Conservation (phyloP, 2,797 vertebrate genomes). For the Pantherophis alleghaniensis region DNA sequence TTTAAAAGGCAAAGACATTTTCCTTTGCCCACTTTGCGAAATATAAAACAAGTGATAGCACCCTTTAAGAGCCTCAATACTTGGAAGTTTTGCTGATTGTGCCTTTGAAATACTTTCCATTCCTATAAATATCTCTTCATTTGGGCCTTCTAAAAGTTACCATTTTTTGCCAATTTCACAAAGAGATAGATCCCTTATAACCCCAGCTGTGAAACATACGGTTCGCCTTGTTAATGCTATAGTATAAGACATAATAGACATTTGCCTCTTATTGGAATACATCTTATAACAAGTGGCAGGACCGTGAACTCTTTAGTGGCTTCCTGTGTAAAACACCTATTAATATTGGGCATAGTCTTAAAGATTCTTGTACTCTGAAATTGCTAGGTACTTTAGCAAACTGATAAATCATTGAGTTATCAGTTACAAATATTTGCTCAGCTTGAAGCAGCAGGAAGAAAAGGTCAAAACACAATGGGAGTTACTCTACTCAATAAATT, state of each 20-base stretch:
- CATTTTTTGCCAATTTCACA: neutral
- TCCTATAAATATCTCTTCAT: neutral
- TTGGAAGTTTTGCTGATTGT: neutral
- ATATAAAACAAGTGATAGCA: neutral
- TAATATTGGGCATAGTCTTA: constrained; percentile 52
- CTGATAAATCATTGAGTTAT: constrained; percentile 59
- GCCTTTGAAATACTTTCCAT: neutral
- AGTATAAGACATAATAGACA: neutral
- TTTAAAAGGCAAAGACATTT: neutral
- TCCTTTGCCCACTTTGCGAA: neutral
- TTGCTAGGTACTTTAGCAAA: constrained; percentile 41
- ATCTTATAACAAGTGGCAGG: constrained; percentile 11
- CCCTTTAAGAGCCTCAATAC: neutral
- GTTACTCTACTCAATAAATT: constrained; percentile 42
- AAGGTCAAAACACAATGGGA: constrained; percentile 58
- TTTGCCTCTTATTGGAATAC: constrained; percentile 13
- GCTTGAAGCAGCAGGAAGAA: constrained; percentile 43
- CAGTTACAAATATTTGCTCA: constrained; percentile 63
- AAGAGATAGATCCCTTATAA: neutral
- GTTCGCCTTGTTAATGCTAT: neutral
- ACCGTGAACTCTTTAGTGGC: constrained; percentile 10
- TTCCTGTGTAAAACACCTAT: constrained; percentile 37
- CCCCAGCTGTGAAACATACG: neutral
- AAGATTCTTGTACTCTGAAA: constrained; percentile 52
- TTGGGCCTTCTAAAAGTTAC: neutral